Percentiles rank a stretch among this genome's conserved stretches.
Conservation (phyloP, 2,113 vertebrate genomes). For the Petroica traversi region DNA sequence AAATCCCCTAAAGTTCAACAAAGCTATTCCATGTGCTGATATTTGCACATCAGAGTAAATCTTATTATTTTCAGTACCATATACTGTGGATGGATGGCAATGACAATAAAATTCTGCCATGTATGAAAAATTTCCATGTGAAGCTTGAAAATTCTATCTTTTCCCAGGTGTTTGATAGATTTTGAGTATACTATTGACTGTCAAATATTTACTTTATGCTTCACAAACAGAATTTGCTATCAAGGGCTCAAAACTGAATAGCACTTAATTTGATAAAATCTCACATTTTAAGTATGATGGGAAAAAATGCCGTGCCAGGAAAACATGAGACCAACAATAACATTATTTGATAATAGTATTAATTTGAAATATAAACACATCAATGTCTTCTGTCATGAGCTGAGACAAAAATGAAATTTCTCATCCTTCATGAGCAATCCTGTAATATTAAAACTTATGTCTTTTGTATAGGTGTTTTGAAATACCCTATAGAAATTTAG, state of each 20-base stretch:
- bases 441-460: not conserved
- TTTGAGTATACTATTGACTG: not conserved
- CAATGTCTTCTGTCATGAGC: not conserved
- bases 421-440: not conserved
- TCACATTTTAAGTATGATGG: not conserved
- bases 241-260: not conserved
- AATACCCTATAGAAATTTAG: not conserved
- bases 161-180: not conserved
- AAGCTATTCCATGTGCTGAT: not conserved
- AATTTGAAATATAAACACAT: not conserved
- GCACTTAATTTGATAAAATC: not conserved
- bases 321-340: not conserved
- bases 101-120: not conserved
- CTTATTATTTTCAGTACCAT: not conserved
- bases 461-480: not conserved
- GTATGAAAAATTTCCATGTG: fast-evolving
- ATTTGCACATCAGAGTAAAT: not conserved
- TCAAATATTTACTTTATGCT: not conserved
- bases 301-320: not conserved
- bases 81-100: not conserved
- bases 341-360: not conserved
- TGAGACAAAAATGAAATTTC: not conserved
- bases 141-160: not conserved
- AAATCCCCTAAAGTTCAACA: not conserved
- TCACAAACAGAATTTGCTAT: not conserved